Conservation (phyloP, 2,797 vertebrate genomes). For the Diceros bicornis region DNA sequence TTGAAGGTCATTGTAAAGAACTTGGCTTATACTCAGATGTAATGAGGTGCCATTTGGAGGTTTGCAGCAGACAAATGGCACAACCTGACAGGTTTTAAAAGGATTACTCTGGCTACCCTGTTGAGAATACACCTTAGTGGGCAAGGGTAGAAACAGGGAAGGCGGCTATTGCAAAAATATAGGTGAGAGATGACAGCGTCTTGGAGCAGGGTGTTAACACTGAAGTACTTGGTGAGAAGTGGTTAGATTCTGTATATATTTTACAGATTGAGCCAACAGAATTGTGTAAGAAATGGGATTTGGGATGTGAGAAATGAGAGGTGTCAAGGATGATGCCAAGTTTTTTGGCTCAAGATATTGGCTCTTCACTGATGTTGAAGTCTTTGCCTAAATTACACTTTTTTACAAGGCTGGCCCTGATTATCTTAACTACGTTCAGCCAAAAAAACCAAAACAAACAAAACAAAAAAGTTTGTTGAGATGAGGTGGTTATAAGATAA, state of each 20-base stretch:
- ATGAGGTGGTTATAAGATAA: not conserved
- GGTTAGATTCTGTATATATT: not conserved
- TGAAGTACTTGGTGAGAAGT: not conserved
- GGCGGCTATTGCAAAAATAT: not conserved
- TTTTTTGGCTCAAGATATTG: not conserved
- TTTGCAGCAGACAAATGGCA: not conserved
- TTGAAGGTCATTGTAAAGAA: not conserved
- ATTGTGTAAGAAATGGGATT: not conserved
- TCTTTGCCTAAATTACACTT: not conserved
- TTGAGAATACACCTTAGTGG: not conserved
- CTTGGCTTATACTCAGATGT: not conserved
- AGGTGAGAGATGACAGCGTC: not conserved
- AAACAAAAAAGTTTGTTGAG: not conserved
- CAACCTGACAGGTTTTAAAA: not conserved
- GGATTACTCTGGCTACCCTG: not conserved
- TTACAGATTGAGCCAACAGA: not conserved
- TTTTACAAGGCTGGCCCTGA: not conserved
- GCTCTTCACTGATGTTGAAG: not conserved
- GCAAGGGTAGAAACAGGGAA: not conserved
- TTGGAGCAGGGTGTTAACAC: not conserved
- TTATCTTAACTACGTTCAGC: conserved; percentile 4
- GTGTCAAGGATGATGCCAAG: not conserved
- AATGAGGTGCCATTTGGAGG: not conserved
- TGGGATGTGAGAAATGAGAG: not conserved
- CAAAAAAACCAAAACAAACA: not conserved